Base-by-base conservation (phyloP, 2,888 invertebrate species). In the Drosophila ochracea region DNA sequence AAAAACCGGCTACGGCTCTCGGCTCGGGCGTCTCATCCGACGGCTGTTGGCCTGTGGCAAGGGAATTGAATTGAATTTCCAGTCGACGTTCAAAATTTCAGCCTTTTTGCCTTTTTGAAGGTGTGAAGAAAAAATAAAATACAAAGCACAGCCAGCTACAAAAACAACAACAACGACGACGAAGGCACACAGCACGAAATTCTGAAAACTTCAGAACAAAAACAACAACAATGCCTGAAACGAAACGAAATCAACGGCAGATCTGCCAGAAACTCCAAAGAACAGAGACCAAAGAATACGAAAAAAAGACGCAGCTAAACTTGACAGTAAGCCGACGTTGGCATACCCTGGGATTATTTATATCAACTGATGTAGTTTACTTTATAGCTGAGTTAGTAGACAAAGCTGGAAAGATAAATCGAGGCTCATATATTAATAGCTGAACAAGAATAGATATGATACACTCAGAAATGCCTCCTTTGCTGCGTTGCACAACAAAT, bases 61-160 rank as follows among this genome's bases (percentile, higher is more conserved):
- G 87, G 87, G 87, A 91, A 87, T 91, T 91, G 87, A 91, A 87
- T 87, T 91, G 87, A 89, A 87, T 91, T 87, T 87, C 82, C 89
- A 90, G 87, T 87, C 90, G 79, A 90, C 88, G 91, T 85, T 89
- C 62, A 91, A 84, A 91, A 68, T 68, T 91, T 89, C 82, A 71
- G 90, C 88, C 82, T 47, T 47, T 82, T 76, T 83, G 85, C 85
- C 72, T 82, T 83, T 84, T 89, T 69, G 73, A 89, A 87, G 87
- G 87, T 87, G 87, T 87, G 87, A 87, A 87, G 91, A 87, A 87
- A 87, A 87, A 91, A 87, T 84, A 91, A 85, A 85, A 85, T 73
- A 84, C 90, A 89, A 84, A 86, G 73, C 74, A 72, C 80, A 80
- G 78, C 60, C 75, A 75, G 75, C 71, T 65, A 47, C 67, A 59